phyloP scores from a whole-genome alignment of 2,888 invertebrate genomes.

The Leptinotarsa tumamoca region DNA sequence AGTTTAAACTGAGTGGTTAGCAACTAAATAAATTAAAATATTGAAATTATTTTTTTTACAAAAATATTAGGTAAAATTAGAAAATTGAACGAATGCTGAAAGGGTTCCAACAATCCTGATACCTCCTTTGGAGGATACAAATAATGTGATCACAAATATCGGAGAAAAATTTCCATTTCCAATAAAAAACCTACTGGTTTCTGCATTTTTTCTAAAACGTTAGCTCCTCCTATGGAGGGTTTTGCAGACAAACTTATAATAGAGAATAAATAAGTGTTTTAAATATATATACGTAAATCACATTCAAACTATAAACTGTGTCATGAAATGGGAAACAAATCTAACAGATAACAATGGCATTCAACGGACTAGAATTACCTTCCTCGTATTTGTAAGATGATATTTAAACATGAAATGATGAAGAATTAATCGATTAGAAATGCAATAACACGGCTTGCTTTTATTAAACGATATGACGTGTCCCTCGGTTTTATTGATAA shows the following conservation, averaged over 20 bases:
- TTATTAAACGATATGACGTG: neutral
- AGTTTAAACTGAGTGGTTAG: too few species aligned
- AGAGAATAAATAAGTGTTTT: neutral
- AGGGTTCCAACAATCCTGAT: too few species aligned
- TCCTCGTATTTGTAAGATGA: slow-evolving; percentile 30
- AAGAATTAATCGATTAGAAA: slow-evolving; percentile 24
- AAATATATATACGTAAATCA: neutral
- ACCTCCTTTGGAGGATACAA: too few species aligned
- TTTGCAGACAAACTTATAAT: neutral
- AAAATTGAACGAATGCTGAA: too few species aligned
- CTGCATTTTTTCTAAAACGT: too few species aligned
- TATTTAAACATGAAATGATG: slow-evolving; percentile 18
- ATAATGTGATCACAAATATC: too few species aligned
- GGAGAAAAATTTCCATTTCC: too few species aligned
- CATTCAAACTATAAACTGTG: neutral
- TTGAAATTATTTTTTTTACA: too few species aligned
- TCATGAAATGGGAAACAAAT: neutral
- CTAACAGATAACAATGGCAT: slow-evolving; percentile 21
- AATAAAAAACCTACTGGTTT: too few species aligned
- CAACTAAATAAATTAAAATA: too few species aligned
- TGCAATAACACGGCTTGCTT: slow-evolving; percentile 5
- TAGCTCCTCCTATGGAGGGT: too few species aligned
- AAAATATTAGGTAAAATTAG: too few species aligned
- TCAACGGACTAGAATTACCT: slow-evolving; percentile 31
- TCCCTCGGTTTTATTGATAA: slow-evolving; percentile 14